Percentiles rank a stretch among this genome's conserved stretches.
These are phyloP conservation scores for Sceloporus tristichus DNA, from an alignment of 2,113 vertebrate genomes.

Conservation along the genomic window DNA sequence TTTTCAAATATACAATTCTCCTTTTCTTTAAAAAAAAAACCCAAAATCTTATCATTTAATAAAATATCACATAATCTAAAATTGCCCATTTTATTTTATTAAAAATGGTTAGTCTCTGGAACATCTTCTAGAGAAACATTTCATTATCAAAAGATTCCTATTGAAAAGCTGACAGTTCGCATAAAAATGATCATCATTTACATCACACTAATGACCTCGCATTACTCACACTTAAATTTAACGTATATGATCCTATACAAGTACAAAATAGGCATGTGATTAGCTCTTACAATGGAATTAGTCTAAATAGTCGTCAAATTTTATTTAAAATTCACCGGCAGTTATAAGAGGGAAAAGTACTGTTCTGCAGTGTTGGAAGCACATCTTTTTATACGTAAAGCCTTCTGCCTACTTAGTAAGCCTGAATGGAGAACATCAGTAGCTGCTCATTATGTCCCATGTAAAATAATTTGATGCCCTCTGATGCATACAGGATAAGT, in stretches of 20 bases:
- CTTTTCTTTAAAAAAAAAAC: constrained; percentile 1
- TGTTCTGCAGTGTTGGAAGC: constrained; percentile 38
- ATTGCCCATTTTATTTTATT: constrained; percentile 58
- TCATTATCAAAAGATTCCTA: constrained; percentile 51
- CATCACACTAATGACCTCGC: constrained; percentile 20
- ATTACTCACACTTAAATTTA: constrained; percentile 49
- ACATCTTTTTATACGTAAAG: constrained; percentile 54
- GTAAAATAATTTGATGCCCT: constrained; percentile 75
- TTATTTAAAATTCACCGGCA: constrained; percentile 64
- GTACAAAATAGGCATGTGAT: constrained; percentile 55
- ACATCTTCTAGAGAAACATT: constrained; percentile 43
- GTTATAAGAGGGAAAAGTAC: constrained; percentile 55
- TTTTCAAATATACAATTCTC: constrained; percentile 48
- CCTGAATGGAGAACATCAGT: constrained; percentile 69
- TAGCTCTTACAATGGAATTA: constrained; percentile 62
- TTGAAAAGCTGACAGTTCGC: constrained; percentile 42
- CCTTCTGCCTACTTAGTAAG: constrained; percentile 67
- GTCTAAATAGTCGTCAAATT: constrained; percentile 52
- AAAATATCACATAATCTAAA: constrained; percentile 43
- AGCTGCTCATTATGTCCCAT: constrained; percentile 72
- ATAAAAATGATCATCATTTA: constrained; percentile 56
- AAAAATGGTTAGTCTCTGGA: constrained; percentile 42
- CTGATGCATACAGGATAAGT: constrained; percentile 71
- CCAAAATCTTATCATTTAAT: constrained; percentile 37
- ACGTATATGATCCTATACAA: constrained; percentile 12